phyloP scores from a whole-genome alignment of 1,140 invertebrate species.

The Delia radicum region DNA sequence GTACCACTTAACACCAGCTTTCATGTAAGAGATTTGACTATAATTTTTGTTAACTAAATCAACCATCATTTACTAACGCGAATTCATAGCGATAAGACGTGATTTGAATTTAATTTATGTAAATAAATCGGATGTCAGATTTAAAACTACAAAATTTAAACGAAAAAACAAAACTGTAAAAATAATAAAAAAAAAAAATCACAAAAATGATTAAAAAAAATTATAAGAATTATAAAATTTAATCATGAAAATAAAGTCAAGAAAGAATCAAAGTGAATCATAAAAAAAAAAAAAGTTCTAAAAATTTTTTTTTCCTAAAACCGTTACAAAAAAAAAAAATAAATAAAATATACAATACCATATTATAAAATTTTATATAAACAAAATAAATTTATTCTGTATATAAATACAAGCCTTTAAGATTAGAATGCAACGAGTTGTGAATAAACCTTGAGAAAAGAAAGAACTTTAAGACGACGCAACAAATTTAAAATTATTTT shows the following conservation, averaged over 20 bases:
- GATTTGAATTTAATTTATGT: conserved; percentile 2
- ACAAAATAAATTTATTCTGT: too few relatives aligned
- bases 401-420: conserved; percentile 5
- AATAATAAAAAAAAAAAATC: not conserved
- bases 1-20: not conserved
- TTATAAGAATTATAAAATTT: not conserved
- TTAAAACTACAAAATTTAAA: not conserved
- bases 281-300: not conserved
- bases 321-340: not conserved
- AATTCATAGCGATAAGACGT: conserved; percentile 5
- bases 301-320: not conserved
- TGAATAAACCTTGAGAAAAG: not conserved
- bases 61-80: not conserved
- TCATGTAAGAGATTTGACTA: not conserved
- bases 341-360: not conserved
- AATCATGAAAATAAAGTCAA: not conserved
- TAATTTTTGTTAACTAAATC: not conserved
- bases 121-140: conserved; percentile 11
- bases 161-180: not conserved
- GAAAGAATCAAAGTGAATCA: not conserved
- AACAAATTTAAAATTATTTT: not conserved
- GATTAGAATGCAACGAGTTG: not conserved
- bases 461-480: not conserved
- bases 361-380: not conserved
- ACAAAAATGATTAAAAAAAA: not conserved